A percentile compares a stretch with the other conserved stretches of the same genome.
These are phyloP conservation scores for Sebastes kiyomatsui DNA, from an alignment of 2,797 vertebrate species.

Conservation along the genomic window DNA sequence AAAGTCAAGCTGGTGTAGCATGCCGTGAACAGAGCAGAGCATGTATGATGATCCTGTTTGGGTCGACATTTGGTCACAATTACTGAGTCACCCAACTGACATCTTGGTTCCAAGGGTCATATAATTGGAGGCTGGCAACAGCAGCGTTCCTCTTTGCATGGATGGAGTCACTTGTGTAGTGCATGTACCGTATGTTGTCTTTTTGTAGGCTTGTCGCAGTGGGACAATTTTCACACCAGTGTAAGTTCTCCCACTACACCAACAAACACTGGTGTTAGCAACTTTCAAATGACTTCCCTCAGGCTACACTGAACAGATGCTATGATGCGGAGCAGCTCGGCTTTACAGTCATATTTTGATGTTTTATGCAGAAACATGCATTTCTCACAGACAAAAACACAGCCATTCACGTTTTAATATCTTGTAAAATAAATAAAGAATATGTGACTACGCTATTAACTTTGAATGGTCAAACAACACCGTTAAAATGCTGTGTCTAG, in stretches of 20 bases:
- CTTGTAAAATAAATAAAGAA: slow-evolving; percentile 9
- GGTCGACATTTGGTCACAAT: background rate
- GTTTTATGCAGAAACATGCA: slow-evolving; percentile 20
- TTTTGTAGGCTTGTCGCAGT: background rate
- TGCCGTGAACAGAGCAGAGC: background rate
- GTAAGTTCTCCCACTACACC: slow-evolving; percentile 20
- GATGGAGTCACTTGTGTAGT: background rate
- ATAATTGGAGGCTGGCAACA: background rate
- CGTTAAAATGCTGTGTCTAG: background rate
- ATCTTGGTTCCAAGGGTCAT: background rate
- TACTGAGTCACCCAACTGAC: background rate
- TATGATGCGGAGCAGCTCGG: slow-evolving; percentile 38
- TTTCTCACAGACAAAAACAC: background rate
- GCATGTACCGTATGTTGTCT: background rate
- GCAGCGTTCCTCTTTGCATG: background rate
- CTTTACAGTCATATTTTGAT: slow-evolving; percentile 25
- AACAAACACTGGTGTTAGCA: slow-evolving; percentile 48
- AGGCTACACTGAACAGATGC: slow-evolving; percentile 53
- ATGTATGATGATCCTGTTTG: background rate
- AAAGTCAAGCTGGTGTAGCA: background rate
- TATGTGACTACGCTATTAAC: background rate
- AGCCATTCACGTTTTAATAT: background rate
- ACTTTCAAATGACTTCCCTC: slow-evolving; percentile 59
- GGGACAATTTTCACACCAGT: slow-evolving; percentile 9
- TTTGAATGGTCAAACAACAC: background rate